Evolutionary conservation across 2,797 vertebrate genomes (phyloP).

Genomic region (Periparus ater): DNA sequence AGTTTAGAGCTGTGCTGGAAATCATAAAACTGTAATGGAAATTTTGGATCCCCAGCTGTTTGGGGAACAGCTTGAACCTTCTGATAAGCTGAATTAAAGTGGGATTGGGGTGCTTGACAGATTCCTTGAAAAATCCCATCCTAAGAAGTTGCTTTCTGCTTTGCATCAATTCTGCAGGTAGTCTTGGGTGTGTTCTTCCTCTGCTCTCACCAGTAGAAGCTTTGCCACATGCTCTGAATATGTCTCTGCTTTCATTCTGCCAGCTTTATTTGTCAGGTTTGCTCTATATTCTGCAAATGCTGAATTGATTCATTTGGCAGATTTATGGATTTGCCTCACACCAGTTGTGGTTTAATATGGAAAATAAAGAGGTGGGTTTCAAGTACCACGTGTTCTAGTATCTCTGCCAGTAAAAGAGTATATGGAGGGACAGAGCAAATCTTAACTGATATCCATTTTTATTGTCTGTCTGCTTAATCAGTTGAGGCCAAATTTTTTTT

Average conservation of each 20-base stretch:
- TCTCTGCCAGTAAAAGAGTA: neutral
- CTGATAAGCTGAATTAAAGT: neutral
- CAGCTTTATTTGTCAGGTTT: neutral
- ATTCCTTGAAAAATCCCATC: neutral
- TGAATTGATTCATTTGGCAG: slow-evolving; percentile 20
- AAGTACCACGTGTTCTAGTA: neutral
- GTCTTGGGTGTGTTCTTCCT: neutral
- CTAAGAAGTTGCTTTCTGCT: neutral
- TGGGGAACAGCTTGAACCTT: neutral
- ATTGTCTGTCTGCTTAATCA: neutral
- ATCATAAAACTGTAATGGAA: neutral
- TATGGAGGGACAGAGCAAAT: neutral
- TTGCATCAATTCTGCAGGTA: neutral
- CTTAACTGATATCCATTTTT: neutral
- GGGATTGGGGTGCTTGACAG: neutral
- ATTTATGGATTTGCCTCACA: neutral
- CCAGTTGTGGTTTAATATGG: neutral
- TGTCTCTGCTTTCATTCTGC: neutral
- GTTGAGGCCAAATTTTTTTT: neutral
- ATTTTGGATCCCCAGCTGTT: neutral
- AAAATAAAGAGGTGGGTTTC: neutral
- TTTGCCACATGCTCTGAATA: neutral
- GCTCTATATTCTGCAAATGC: neutral
- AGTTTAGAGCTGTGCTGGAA: slow-evolving; percentile 14
- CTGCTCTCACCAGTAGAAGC: neutral